Conservation (phyloP, 2,113 vertebrate species). For the Cyrtonyx montezumae region DNA sequence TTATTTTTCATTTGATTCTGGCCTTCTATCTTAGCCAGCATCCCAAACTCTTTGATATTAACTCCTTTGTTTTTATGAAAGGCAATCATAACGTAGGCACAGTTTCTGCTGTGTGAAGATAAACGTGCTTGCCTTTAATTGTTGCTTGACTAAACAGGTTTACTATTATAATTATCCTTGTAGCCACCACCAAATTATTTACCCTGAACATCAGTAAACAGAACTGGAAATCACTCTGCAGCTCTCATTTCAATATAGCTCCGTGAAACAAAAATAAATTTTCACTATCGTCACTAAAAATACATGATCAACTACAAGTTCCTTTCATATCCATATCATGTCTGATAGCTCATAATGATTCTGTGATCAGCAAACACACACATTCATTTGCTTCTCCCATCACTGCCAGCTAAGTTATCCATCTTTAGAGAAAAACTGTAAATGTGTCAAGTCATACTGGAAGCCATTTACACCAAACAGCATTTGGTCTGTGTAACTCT, state of each 20-base stretch:
- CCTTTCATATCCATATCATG: neutral
- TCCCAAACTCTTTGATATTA: neutral
- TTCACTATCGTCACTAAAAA: rapidly evolving
- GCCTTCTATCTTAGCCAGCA: neutral
- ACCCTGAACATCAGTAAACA: neutral
- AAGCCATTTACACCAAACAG: neutral
- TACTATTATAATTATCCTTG: neutral
- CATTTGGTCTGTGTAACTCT: neutral
- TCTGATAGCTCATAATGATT: neutral
- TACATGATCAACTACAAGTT: neutral
- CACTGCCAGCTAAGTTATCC: neutral
- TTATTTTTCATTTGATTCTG: neutral
- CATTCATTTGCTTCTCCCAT: neutral
- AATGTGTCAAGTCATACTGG: neutral
- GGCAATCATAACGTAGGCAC: neutral
- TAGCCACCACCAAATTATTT: neutral
- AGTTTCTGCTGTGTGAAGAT: neutral
- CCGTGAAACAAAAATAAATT: neutral
- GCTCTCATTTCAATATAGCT: neutral
- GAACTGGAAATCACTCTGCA: neutral
- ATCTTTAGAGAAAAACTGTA: neutral
- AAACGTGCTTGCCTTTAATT: neutral
- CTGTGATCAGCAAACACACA: neutral
- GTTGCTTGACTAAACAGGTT: neutral
- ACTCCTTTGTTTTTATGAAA: neutral